phyloP scores from a whole-genome alignment of 2,113 vertebrate species.

The Entelurus aequoreus region DNA sequence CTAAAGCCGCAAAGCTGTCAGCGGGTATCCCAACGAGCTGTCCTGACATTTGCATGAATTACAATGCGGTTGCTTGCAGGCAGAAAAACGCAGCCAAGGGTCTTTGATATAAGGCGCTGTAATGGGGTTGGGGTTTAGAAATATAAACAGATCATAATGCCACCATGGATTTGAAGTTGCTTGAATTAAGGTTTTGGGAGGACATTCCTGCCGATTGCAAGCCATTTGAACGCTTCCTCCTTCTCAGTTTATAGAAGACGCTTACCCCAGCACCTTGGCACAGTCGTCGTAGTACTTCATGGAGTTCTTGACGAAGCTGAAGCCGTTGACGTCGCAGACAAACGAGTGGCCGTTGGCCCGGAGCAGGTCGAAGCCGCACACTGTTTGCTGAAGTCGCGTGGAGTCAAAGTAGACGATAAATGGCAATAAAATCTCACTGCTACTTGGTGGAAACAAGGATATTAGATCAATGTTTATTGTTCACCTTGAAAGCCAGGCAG shows the following conservation, averaged over 20 bases:
- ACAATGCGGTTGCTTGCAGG: slow-evolving; percentile 3
- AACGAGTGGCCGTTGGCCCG: slow-evolving; percentile 94
- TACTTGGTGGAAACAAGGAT: too few species aligned
- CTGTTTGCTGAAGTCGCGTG: slow-evolving; percentile 80
- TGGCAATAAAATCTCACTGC: too few species aligned
- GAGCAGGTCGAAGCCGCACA: slow-evolving; percentile 94
- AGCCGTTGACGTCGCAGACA: slow-evolving; percentile 95
- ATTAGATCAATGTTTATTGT: neutral
- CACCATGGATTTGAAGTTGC: too few species aligned
- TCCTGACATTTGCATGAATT: neutral
- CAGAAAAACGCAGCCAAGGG: neutral
- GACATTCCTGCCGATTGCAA: too few species aligned
- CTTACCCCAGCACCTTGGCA: slow-evolving; percentile 95
- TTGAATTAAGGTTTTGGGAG: too few species aligned
- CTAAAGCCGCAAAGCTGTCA: slow-evolving; percentile 19
- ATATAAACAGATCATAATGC: neutral
- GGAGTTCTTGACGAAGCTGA: slow-evolving; percentile 98
- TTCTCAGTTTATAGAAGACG: neutral
- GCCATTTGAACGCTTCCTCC: too few species aligned
- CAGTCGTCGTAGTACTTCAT: slow-evolving; percentile 99
- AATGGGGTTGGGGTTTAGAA: neutral
- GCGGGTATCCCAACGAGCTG: neutral
- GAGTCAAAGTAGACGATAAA: slow-evolving; percentile 1
- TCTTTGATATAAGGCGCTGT: neutral
- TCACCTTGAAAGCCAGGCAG: slow-evolving; percentile 94